Conservation (phyloP, 2,797 vertebrate species). For the Mus spretus region DNA sequence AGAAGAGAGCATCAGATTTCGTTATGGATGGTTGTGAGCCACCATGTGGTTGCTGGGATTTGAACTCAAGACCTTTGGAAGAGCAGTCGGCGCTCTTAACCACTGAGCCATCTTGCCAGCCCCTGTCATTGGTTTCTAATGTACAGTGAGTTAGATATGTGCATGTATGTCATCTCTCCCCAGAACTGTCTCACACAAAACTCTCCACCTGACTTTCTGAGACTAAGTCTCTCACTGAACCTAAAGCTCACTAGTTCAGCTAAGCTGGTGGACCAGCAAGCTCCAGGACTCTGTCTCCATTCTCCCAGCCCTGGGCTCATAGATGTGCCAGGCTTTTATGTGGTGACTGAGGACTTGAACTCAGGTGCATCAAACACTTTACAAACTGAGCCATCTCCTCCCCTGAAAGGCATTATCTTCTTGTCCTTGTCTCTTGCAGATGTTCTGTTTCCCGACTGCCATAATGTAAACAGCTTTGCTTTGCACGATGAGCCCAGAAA, state of each 20-base stretch:
- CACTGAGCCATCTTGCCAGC: too few relatives aligned
- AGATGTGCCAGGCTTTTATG: background rate
- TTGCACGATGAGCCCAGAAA: background rate
- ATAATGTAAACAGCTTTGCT: background rate
- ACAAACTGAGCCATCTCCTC: background rate
- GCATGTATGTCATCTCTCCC: background rate
- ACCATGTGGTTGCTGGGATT: too few relatives aligned
- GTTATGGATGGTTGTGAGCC: too few relatives aligned
- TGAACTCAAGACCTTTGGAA: too few relatives aligned
- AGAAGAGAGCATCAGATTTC: too few relatives aligned
- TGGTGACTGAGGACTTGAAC: background rate
- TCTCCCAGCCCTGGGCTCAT: background rate
- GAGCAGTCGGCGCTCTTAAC: too few relatives aligned
- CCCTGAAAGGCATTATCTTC: background rate
- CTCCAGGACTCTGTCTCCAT: background rate
- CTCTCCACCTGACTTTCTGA: background rate
- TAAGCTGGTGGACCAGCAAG: background rate
- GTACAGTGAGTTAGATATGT: background rate
- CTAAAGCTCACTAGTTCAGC: background rate
- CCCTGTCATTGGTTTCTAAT: background rate
- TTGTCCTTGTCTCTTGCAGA: background rate
- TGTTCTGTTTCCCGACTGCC: background rate
- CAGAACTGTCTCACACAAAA: background rate
- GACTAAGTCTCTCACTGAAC: background rate
- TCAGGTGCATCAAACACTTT: background rate